Base-by-base conservation (phyloP, 2,888 invertebrate species). In the Carpatolechia fugitivella region DNA sequence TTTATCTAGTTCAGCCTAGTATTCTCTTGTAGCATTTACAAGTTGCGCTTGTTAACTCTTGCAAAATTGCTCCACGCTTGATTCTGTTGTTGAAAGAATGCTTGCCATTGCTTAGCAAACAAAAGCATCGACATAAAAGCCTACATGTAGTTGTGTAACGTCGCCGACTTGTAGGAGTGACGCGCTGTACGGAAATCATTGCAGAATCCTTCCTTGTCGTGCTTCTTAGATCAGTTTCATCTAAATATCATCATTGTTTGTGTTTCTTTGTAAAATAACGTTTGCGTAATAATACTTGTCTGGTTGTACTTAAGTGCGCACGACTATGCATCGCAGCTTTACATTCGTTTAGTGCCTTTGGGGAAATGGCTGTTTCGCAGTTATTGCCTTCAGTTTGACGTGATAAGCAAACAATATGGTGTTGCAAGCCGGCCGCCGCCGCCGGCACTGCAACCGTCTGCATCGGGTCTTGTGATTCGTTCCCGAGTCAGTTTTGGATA, bases 151-250 rank as follows among this genome's bases (percentile, higher is more conserved):
- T 81, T 80, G 74, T 71, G 78, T 74, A 80, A 81, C 72, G 52
- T 61, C 69, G 72, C 18, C 10, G 40, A 44, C 24, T 29, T 70
- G 70, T 76, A 64, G 75, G 76, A 74, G 75, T 77, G 70, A 68
- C 69, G 66, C 68, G 74, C 70, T 71, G 70, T 71, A 69, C 79
- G 79, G 82, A 81, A 80, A 80, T 78, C 68, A 62, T 70, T 72
- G 72, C 72, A 70, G 64, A 68, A 69, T 70, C 76, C 78, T 79
- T 81, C 80, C 80, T 79, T 67, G 74, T 77, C 66, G 65, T 70
- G 68, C 70, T 61, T 50, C 66, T 59, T 59, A 66, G 66, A 74
- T 76, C 73, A 68, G 68, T 68, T 71, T 70, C 54, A 49, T 63
- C 55, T 56, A 56, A 56, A 63, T 66, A 67, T 69, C 63, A 74